Base-by-base conservation (phyloP, 2,113 vertebrate genomes). In the Eupsittula cactorum region DNA sequence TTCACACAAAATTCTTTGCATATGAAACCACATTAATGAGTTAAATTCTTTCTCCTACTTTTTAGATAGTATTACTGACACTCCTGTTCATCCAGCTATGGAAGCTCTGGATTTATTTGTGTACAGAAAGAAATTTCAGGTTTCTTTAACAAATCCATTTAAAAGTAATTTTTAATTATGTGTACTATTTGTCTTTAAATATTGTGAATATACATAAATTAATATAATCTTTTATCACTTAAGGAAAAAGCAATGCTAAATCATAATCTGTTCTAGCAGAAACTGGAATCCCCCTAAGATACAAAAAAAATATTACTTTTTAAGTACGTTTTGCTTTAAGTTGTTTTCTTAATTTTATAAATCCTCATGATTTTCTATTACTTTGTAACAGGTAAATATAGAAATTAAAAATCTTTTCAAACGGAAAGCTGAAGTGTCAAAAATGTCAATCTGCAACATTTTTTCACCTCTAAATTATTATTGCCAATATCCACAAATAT, bases 251-350 rank as follows among this genome's bases (percentile, higher is more conserved):
- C 18, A 24, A 7, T 42, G 33, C 4, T 88, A 21, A 70, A 75
- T 10, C 46, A 25, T 25, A 49, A 46, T 52, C 3, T 46, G 2
- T 59, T 80, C 23, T 70, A 59, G 19, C 9, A 62, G 31, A 89
- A 91, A 63, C 11, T 49, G 14, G 5, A 23, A 39, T 35, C 6
- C 3, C 7, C 24, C 18, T 81, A 11, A 53, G 77, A 88, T 0
- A 1, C 0, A 5, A 39, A 50, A 37, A 14, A 6, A 63, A n/a
- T 11, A 13, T 10, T 69, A 6, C 1, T 2, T 82, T 91, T 73
- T 24, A 4, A 20, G 5, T n/a, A 42, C 55, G 3, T 21, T 86
- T 84, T 67, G 12, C 15, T 83, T 88, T 78, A 4, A 74, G n/a
- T 11, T 55, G 8, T 2, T 42, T 53, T 71, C 14, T 78, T 81